phyloP scores from a whole-genome alignment of 2,888 invertebrate species.

The Uloborus plumipes region DNA sequence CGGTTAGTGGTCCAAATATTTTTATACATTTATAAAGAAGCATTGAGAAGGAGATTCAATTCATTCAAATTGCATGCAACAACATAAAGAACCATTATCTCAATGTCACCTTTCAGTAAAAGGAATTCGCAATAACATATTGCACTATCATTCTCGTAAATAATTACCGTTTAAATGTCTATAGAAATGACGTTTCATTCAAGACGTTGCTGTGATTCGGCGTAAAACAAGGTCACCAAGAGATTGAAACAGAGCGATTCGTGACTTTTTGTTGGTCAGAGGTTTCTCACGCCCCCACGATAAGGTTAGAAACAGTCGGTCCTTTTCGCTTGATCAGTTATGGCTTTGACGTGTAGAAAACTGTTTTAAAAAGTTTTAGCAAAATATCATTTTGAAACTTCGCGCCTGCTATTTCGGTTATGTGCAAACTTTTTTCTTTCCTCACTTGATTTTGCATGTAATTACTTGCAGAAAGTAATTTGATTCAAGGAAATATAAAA shows the following conservation, averaged over 20 bases:
- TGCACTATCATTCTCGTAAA: conserved; percentile 11
- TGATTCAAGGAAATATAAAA: too few relatives aligned
- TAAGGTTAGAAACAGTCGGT: conserved; percentile 26
- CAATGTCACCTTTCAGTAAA: conserved; percentile 2
- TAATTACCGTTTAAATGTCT: conserved; percentile 44
- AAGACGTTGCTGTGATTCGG: conserved; percentile 20
- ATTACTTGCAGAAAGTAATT: too few relatives aligned
- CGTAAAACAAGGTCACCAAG: conserved; percentile 43
- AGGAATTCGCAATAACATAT: conserved; percentile 1
- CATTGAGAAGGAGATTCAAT: too few relatives aligned
- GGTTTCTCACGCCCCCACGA: conserved; percentile 49
- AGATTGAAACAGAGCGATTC: conserved; percentile 38
- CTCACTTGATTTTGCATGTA: too few relatives aligned
- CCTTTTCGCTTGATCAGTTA: neutral
- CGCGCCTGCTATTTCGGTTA: too few relatives aligned
- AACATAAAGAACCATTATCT: conserved; percentile 4
- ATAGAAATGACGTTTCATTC: conserved; percentile 24
- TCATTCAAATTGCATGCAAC: neutral
- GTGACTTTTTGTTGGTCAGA: conserved; percentile 43
- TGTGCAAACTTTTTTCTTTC: too few relatives aligned
- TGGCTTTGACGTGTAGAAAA: neutral
- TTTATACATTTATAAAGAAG: too few relatives aligned
- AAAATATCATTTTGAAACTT: too few relatives aligned
- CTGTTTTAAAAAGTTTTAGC: too few relatives aligned
- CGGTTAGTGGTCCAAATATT: too few relatives aligned